Base-by-base conservation (phyloP, 2,797 vertebrate species). In the Mus caroli region DNA sequence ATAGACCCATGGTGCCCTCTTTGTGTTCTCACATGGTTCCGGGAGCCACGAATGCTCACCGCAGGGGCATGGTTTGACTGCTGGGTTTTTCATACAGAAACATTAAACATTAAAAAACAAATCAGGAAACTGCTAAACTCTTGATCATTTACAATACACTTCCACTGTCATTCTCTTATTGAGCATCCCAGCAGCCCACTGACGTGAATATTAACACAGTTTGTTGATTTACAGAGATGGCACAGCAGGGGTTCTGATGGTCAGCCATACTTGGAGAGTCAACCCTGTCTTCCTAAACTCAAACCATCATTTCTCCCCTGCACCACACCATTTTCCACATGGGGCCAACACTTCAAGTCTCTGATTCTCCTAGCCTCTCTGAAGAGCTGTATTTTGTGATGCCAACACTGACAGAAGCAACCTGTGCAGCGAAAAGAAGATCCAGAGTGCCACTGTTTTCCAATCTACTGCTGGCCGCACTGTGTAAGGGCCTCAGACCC, bases 1-100 rank as follows among this genome's bases (percentile, higher is more conserved):
- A 95, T 14, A 95, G 79, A 78, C 46, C 88, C 43, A 62, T 9
- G 78, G 90, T 60, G 69, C 31, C 26, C 43, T 88, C 89, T 88
- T 34, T 64, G 79, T 86, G 62, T 78, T 69, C 83, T 90, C 40
- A 37, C 4, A 9, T 14, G 83, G 77, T 0, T 0, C n/a, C 78
- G 82, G 88, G 73, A 79, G 13, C 90, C 85, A n/a, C 26, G 76
- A 94, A 60, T 28, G 22, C 8, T 90, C 24, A 80, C 75, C 50
- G 62, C 0, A 15, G 34, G 56, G 73, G 28, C 37, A 46, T 76
- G 73, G 64, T 40, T 88, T 78, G 31, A 37, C 5, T 80, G 31
- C 60, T 88, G 24, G 78, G 54, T 52, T 90, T 77, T 58, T 13
- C 43, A n/a, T n/a, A 87, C 78, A 64, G 94, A 76, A 96, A 28